Evolutionary conservation across 2,797 vertebrate species (phyloP).

Genomic region (Setipinna tenuifilis): DNA sequence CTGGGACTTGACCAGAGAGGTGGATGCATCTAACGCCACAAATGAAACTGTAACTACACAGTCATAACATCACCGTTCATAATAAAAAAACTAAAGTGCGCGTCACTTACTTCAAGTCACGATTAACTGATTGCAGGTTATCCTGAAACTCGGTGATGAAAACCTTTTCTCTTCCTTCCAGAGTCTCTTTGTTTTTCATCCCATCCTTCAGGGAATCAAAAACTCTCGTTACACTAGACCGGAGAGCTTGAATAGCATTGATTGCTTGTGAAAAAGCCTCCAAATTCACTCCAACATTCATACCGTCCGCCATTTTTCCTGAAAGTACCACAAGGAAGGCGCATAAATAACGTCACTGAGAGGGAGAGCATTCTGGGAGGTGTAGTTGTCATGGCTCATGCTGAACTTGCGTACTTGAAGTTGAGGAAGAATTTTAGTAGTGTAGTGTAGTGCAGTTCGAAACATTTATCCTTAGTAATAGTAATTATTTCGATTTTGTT

Average conservation of each 20-base stretch:
- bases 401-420: neutral
- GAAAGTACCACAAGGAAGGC: neutral
- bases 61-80: neutral
- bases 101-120: constrained; percentile 88
- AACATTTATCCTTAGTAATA: neutral
- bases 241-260: constrained; percentile 91
- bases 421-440: neutral
- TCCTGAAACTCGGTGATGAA: constrained; percentile 93
- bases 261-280: constrained; percentile 96
- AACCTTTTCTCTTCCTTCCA: constrained; percentile 89
- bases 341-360: constrained; percentile 20
- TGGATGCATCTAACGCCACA: neutral
- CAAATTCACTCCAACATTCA: constrained; percentile 90
- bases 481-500: neutral
- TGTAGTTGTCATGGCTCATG: constrained; percentile 47
- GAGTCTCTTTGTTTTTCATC: constrained; percentile 90
- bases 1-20: neutral
- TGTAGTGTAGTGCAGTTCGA: neutral
- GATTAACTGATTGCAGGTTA: constrained; percentile 92
- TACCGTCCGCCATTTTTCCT: constrained; percentile 83
- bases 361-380: constrained; percentile 26
- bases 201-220: constrained; percentile 96
- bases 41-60: neutral
- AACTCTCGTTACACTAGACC: constrained; percentile 92
- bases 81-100: neutral